A percentile compares a stretch with the other conserved stretches of the same genome.
Conservation (phyloP, 1,140 invertebrate genomes). For the Metopolophium dirhodum region DNA sequence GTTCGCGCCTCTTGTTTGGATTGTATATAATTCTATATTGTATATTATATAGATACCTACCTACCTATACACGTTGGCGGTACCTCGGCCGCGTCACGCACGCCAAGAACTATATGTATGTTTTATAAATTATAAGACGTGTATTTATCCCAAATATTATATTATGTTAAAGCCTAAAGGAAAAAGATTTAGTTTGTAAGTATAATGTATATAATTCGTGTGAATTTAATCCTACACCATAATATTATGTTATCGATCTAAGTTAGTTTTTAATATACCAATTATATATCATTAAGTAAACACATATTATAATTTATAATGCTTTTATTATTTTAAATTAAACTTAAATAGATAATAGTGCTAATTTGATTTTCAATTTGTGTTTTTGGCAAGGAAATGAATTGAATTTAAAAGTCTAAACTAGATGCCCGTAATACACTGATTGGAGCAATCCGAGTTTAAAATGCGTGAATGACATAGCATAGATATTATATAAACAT, state of each 20-base stretch:
- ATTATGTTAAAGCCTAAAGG: background rate
- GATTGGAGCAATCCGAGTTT: background rate
- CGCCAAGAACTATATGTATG: background rate
- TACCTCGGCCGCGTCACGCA: background rate
- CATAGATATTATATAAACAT: background rate
- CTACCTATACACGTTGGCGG: background rate
- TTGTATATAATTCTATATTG: background rate
- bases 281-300: background rate
- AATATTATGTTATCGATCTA: background rate
- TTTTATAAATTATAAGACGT: background rate
- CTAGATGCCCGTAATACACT: background rate
- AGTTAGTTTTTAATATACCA: background rate
- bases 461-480: background rate
- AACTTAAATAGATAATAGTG: background rate
- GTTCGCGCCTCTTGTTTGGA: slow-evolving; percentile 28
- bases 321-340: background rate
- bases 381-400: background rate
- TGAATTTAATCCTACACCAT: background rate
- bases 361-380: background rate
- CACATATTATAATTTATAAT: background rate
- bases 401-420: background rate
- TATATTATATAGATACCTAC: background rate
- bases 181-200: background rate
- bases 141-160: background rate
- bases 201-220: background rate